Conservation (phyloP, 1,140 invertebrate species). For the Eulimnadia texana region DNA sequence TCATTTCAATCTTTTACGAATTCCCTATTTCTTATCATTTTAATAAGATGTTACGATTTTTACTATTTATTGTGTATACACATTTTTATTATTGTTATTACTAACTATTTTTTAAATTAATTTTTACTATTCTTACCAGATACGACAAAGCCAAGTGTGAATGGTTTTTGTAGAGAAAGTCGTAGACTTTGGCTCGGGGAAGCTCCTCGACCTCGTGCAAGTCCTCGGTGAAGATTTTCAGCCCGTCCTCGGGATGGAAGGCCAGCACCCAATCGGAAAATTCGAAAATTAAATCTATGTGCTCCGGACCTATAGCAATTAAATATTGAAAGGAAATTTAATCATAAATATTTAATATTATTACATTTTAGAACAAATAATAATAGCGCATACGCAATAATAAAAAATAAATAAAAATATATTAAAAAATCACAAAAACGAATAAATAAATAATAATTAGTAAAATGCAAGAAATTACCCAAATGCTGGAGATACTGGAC, state of each 20-base stretch:
- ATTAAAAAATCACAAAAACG: background rate
- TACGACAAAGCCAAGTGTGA: slow-evolving; percentile 75
- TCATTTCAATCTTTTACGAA: too few species aligned
- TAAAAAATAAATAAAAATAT: background rate
- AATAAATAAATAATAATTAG: background rate
- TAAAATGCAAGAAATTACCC: slow-evolving; percentile 34
- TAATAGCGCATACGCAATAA: background rate
- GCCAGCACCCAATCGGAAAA: slow-evolving; percentile 87
- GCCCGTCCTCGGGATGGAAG: slow-evolving; percentile 70
- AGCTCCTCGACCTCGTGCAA: slow-evolving; percentile 71
- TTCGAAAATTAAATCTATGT: slow-evolving; percentile 83
- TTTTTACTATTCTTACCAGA: too few species aligned
- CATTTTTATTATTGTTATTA: too few species aligned
- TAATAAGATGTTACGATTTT: too few species aligned
- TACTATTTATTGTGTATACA: too few species aligned
- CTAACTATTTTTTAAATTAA: too few species aligned
- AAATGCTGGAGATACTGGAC: slow-evolving; percentile 85
- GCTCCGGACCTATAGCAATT: slow-evolving; percentile 51
- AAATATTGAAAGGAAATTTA: slow-evolving; percentile 19
- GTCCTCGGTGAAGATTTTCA: slow-evolving; percentile 91
- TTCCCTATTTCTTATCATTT: too few species aligned
- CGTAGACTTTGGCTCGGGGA: slow-evolving; percentile 71
- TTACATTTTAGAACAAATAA: background rate
- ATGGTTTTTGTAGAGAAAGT: slow-evolving; percentile 70
- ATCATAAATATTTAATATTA: background rate